Evolutionary conservation across 2,797 vertebrate genomes (phyloP), one percentile per base, ranked within the genome.

Genomic region (Periparus ater): DNA sequence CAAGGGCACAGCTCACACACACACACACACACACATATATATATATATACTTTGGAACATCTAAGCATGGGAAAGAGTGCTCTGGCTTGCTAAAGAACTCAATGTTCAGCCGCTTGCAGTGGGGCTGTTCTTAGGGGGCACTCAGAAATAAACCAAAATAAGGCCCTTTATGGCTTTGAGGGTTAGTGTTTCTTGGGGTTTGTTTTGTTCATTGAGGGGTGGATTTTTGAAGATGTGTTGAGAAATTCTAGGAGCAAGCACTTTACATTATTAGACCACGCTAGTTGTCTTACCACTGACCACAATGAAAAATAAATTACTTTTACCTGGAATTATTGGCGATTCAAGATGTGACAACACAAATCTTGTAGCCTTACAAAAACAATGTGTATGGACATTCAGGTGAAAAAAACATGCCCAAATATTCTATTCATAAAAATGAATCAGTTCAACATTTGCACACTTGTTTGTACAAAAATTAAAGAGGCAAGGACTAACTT

Each of bases 81-180:
- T 50, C n/a, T 54, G 48, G 42, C 47, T 75, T 60, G 50, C 88
- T 44, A 2, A 53, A 63, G 40, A 75, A 44, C 25, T 44, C 42
- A 5, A 34, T 6, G 36, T 36, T 71, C 54, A 72, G 80, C 30
- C 54, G 22, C 45, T 48, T 60, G 36, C 48, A 27, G 13, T 22
- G 44, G 7, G 29, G 17, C 1, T 22, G 17, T 42, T 61, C 36
- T 38, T 30, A 38, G 4, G 3, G 7, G 40, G n/a, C 0, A 3
- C 40, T 62, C 45, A 53, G 53, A 90, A 70, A 30, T n/a, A 55
- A 91, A 61, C 27, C 55, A 68, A 58, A 67, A 44, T 42, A 16
- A 62, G 30, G 20, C 17, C 23, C 68, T 57, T 57, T 45, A 50
- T 26, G 47, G 55, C 23, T 76, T 81, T 6, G 11, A 44, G 19